Percentiles rank a stretch among this genome's conserved stretches.
Conservation (phyloP, 2,113 vertebrate genomes). For the Dendrocopos noguchii region DNA sequence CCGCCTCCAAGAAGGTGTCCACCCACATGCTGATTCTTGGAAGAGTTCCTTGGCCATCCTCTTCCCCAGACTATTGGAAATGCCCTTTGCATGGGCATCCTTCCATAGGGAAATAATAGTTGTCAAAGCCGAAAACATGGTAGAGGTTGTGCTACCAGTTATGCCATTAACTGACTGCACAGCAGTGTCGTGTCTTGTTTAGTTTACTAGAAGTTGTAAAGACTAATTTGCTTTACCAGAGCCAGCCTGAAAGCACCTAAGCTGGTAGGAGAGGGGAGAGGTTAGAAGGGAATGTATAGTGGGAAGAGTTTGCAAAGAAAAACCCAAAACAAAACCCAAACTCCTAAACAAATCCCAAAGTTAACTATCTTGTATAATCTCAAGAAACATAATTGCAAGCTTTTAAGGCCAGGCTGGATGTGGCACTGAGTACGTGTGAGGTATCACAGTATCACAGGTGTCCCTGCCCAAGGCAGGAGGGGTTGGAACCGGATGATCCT, state of each 20-base stretch:
- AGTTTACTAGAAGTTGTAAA: neutral
- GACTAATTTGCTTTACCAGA: neutral
- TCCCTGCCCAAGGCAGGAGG: too few species aligned
- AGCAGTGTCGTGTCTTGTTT: accelerated
- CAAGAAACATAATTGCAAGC: neutral
- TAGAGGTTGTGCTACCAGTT: neutral
- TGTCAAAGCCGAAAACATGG: neutral
- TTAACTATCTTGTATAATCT: neutral
- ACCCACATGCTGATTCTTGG: accelerated
- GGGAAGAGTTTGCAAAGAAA: neutral
- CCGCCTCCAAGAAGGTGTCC: neutral
- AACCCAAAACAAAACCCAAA: too few species aligned
- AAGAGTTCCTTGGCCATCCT: neutral
- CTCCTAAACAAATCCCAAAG: neutral
- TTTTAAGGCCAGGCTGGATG: too few species aligned
- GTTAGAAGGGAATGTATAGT: neutral
- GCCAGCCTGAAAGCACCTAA: neutral
- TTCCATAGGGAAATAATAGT: neutral
- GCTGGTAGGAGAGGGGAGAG: neutral
- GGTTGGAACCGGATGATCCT: too few species aligned
- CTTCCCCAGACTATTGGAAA: neutral
- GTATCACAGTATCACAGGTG: too few species aligned
- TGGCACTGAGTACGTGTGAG: too few species aligned
- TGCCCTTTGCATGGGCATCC: neutral
- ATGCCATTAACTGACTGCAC: accelerated